Evolutionary conservation across 2,113 vertebrate genomes (phyloP).

Genomic region (Prunella fulvescens): DNA sequence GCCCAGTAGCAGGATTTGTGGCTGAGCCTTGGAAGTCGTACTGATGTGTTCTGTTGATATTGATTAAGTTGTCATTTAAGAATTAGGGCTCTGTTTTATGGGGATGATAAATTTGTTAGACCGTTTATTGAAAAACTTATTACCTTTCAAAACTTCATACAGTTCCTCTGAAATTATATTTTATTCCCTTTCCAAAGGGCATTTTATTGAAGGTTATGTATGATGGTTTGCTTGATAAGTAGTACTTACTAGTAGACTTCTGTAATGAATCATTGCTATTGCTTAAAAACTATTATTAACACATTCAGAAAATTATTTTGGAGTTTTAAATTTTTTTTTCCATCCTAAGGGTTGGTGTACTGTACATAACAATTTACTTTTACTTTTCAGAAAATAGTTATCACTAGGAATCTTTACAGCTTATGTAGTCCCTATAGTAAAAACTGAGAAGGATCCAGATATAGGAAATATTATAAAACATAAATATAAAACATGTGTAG

Average conservation of each 20-base stretch:
- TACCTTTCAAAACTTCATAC: too few species aligned
- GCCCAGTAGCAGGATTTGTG: neutral
- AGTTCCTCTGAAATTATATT: too few species aligned
- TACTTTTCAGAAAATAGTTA: neutral
- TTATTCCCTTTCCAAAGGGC: neutral
- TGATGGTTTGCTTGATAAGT: neutral
- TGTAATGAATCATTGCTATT: neutral
- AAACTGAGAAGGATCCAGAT: neutral
- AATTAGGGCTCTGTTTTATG: neutral
- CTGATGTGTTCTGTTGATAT: neutral
- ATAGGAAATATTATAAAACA: neutral
- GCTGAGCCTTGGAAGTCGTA: neutral
- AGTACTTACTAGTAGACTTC: neutral
- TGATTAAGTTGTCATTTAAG: constrained; percentile 1
- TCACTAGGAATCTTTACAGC: neutral
- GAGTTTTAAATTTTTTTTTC: neutral
- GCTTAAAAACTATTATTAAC: neutral
- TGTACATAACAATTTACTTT: neutral
- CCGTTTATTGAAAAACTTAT: neutral
- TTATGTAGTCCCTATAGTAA: neutral
- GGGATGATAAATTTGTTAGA: neutral
- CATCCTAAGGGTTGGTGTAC: neutral
- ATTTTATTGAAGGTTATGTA: neutral
- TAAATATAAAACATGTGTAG: neutral
- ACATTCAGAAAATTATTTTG: neutral